Conservation (phyloP, 2,888 invertebrate species). For the Melieria crassipennis region DNA sequence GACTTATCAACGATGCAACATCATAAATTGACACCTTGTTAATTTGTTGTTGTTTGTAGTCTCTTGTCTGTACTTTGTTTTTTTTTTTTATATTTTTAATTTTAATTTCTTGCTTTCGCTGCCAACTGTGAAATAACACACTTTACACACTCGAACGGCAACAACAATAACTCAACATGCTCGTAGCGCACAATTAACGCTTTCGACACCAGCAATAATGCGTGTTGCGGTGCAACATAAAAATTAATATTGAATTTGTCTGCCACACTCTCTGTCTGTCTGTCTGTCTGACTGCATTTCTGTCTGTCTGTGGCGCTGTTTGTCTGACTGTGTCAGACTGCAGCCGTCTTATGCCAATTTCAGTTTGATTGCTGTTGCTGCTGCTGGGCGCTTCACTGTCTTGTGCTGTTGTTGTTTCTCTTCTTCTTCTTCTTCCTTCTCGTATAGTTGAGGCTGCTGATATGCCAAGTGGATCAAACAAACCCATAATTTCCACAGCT, state of each 20-base stretch:
- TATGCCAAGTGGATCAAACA: background rate
- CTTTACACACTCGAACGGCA: background rate
- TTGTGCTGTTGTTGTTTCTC: constrained; percentile 4
- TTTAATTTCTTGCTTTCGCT: no score
- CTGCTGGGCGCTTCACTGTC: background rate
- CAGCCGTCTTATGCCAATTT: constrained; percentile 17
- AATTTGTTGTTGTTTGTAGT: constrained; percentile 15
- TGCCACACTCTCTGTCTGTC: background rate
- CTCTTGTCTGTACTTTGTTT: no score
- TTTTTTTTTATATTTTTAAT: no score
- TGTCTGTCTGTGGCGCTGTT: background rate
- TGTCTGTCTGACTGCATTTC: background rate
- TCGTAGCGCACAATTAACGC: constrained; percentile 5
- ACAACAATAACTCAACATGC: no score
- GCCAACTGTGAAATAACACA: background rate
- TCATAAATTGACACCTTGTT: constrained; percentile 38
- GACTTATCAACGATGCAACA: constrained; percentile 32
- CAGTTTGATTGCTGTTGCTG: background rate
- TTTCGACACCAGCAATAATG: background rate
- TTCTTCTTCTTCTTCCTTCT: background rate
- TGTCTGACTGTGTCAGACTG: no score
- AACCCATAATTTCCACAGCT: constrained; percentile 38
- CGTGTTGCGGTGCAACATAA: constrained; percentile 43
- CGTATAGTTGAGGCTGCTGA: background rate
- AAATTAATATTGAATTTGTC: constrained; percentile 13